phyloP scores from a whole-genome alignment of 2,888 invertebrate species.

The Eupithecia insigniata region DNA sequence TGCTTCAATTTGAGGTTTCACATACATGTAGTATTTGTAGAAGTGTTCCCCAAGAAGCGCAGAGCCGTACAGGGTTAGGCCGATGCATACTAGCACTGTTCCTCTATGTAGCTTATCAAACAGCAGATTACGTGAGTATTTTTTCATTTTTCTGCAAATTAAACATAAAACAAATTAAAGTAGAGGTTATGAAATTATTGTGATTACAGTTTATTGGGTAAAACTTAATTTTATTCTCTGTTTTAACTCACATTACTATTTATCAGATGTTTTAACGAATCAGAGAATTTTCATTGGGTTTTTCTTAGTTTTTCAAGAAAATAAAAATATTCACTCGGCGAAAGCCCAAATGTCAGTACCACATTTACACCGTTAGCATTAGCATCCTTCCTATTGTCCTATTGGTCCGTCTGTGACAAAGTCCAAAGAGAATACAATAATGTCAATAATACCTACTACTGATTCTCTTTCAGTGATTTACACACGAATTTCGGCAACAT shows the following conservation, averaged over 20 bases:
- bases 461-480: too few species aligned
- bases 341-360: too few species aligned
- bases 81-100: slow-evolving; percentile 75
- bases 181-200: slow-evolving; percentile 6
- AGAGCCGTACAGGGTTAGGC: slow-evolving; percentile 68
- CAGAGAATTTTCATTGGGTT: background rate
- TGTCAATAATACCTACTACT: too few species aligned
- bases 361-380: too few species aligned
- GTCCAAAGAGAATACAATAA: too few species aligned
- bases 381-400: too few species aligned
- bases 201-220: background rate
- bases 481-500: too few species aligned
- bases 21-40: slow-evolving; percentile 74
- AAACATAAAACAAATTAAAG: background rate
- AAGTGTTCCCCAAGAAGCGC: slow-evolving; percentile 66
- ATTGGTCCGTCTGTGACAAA: too few species aligned
- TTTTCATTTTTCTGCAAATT: slow-evolving; percentile 65
- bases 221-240: background rate
- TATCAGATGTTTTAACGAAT: background rate
- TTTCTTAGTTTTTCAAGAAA: background rate
- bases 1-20: slow-evolving; percentile 73
- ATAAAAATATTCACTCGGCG: background rate
- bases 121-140: slow-evolving; percentile 67
- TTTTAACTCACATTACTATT: background rate
- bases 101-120: slow-evolving; percentile 80